A percentile compares a stretch with the other conserved stretches of the same genome.
phyloP scores from a whole-genome alignment of 30 jellyfish, hydroid and myxozoan genomes.

The Aurelia aurita complex sp. Pacific region DNA sequence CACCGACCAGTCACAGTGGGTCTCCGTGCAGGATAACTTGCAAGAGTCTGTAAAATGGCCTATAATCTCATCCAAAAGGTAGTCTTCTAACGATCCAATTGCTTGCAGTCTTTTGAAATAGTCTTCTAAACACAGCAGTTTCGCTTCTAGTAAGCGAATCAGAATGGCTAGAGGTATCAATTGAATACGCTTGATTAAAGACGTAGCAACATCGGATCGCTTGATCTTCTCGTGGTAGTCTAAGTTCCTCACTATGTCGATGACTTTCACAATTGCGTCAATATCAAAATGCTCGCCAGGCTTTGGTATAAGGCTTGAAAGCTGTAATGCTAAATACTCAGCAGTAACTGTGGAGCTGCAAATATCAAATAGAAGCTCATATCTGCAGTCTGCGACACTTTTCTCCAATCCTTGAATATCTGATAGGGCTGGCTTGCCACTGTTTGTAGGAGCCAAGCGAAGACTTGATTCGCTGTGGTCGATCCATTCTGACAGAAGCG shows the following conservation, averaged over 20 bases:
- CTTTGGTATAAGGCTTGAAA: background rate
- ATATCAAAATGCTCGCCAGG: background rate
- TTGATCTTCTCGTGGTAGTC: background rate
- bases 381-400: background rate
- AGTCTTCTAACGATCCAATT: background rate
- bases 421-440: background rate
- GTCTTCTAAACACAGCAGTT: conserved; percentile 9
- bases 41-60: background rate
- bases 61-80: background rate
- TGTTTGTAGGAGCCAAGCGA: background rate
- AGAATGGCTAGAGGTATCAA: conserved; percentile 10
- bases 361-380: conserved; percentile 7
- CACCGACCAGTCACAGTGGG: too few species aligned
- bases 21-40: too few species aligned
- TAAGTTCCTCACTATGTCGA: conserved; percentile 5
- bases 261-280: conserved; percentile 6
- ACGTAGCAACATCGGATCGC: background rate
- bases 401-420: background rate
- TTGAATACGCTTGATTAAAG: background rate
- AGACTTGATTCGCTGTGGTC: background rate
- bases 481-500: conserved; percentile 56
- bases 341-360: conserved; percentile 20
- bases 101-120: background rate
- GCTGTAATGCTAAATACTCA: conserved; percentile 11
- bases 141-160: conserved; percentile 2